Conservation (phyloP, 2,888 invertebrate genomes). For the Eupithecia vulgata region DNA sequence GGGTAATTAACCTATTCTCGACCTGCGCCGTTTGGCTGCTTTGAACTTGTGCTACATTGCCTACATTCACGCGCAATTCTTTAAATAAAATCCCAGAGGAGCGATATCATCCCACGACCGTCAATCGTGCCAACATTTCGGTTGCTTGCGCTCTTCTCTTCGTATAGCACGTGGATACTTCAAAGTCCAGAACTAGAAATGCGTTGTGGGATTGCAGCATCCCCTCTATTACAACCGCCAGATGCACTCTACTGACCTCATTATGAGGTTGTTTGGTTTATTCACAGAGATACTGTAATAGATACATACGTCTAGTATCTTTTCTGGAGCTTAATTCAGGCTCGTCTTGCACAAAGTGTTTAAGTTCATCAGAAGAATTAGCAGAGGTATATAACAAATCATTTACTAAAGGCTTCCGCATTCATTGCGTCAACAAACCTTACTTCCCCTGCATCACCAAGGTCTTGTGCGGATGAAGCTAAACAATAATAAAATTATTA, state of each 20-base stretch:
- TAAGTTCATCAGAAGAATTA: not conserved
- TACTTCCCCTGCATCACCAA: conserved; percentile 56
- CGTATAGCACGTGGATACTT: conserved; percentile 62
- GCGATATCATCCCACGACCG: conserved; percentile 55
- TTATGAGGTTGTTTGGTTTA: conserved; percentile 10
- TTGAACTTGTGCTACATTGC: conserved; percentile 81
- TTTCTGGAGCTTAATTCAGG: not conserved
- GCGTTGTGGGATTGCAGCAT: conserved; percentile 10
- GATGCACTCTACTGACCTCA: conserved; percentile 13
- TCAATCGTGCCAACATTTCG: conserved; percentile 73
- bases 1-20: conserved; percentile 77
- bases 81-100: conserved; percentile 71
- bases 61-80: conserved; percentile 72
- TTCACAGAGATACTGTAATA: not conserved
- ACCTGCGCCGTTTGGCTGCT: conserved; percentile 64
- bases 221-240: conserved; percentile 7
- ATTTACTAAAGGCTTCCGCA: conserved; percentile 29
- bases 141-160: conserved; percentile 54
- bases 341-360: not conserved
- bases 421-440: conserved; percentile 62
- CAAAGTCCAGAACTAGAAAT: conserved; percentile 35
- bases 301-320: not conserved
- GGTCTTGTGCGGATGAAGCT: conserved; percentile 46
- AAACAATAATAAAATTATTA: conserved; percentile 13
- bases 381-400: not conserved